A percentile compares a stretch with the other conserved stretches of the same genome.
Conservation (phyloP, 2,797 vertebrate species). For the Artibeus jamaicensis region DNA sequence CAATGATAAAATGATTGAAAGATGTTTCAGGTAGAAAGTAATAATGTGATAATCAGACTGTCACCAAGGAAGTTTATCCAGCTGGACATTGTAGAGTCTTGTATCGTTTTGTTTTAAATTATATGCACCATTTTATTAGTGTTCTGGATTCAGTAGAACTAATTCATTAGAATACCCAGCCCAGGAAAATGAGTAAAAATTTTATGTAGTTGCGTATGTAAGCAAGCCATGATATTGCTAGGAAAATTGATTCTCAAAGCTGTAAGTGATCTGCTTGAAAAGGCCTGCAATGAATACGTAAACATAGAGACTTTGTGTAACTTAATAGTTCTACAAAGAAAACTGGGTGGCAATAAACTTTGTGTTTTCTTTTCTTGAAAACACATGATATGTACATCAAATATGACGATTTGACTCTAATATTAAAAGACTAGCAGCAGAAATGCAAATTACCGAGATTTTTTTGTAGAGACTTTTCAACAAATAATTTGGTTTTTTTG, state of each 20-base stretch:
- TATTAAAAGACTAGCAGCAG: background rate
- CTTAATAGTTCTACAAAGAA: background rate
- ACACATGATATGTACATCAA: background rate
- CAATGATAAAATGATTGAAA: conserved; percentile 27
- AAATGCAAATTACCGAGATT: background rate
- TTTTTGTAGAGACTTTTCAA: background rate
- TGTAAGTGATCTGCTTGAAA: conserved; percentile 26
- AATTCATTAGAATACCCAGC: conserved; percentile 45
- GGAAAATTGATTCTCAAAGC: conserved; percentile 62
- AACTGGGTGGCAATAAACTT: background rate
- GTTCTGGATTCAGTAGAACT: conserved; percentile 47
- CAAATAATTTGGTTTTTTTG: background rate
- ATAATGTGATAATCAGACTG: background rate
- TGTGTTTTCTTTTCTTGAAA: conserved; percentile 8
- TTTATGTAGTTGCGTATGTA: background rate
- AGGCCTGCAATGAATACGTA: background rate
- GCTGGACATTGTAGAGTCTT: background rate
- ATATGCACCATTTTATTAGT: background rate
- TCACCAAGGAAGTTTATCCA: background rate
- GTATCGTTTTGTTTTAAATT: conserved; percentile 3
- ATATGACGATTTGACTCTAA: background rate
- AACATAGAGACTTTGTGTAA: background rate
- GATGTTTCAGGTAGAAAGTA: conserved; percentile 7
- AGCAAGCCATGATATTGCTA: background rate
- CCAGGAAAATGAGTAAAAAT: background rate